Conservation (phyloP, 23 tunicate genomes). For the Trididemnum miniatum region DNA sequence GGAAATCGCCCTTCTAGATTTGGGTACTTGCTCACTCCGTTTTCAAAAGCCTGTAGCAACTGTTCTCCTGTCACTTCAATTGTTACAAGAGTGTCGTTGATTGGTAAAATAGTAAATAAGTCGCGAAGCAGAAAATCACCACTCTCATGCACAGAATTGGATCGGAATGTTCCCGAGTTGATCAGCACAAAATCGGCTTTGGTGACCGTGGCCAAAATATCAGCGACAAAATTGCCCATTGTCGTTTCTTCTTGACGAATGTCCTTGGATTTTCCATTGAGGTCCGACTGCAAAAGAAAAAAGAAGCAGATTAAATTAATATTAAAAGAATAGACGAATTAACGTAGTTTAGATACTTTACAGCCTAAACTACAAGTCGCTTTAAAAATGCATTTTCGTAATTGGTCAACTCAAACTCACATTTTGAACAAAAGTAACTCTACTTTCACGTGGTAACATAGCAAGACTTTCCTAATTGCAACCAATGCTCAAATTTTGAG, state of each 20-base stretch:
- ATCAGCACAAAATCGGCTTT: constrained; percentile 69
- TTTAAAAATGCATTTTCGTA: no score
- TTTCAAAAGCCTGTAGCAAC: constrained; percentile 75
- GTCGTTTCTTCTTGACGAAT: constrained; percentile 80
- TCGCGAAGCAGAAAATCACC: constrained; percentile 69
- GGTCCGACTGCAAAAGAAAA: constrained; percentile 43
- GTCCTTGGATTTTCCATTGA: constrained; percentile 54
- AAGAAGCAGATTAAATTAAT: no score
- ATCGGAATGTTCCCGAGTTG: constrained; percentile 90
- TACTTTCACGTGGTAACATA: no score
- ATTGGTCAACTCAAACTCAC: no score
- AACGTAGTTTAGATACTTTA: no score
- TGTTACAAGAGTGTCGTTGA: constrained; percentile 73
- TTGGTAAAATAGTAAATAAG: constrained; percentile 85
- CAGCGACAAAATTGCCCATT: constrained; percentile 86
- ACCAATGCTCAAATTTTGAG: no score
- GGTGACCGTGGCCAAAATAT: constrained; percentile 68
- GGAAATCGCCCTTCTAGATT: constrained; percentile 81
- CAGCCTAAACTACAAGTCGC: no score
- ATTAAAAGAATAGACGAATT: no score
- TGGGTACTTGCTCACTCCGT: constrained; percentile 83
- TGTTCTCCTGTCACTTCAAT: constrained; percentile 75
- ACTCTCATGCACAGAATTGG: constrained; percentile 48
- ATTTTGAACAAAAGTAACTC: no score
- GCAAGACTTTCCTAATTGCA: no score